Evolutionary conservation across 2,888 invertebrate genomes (phyloP), one percentile per base, ranked within the genome.

Genomic region (Ectemnius continuus): DNA sequence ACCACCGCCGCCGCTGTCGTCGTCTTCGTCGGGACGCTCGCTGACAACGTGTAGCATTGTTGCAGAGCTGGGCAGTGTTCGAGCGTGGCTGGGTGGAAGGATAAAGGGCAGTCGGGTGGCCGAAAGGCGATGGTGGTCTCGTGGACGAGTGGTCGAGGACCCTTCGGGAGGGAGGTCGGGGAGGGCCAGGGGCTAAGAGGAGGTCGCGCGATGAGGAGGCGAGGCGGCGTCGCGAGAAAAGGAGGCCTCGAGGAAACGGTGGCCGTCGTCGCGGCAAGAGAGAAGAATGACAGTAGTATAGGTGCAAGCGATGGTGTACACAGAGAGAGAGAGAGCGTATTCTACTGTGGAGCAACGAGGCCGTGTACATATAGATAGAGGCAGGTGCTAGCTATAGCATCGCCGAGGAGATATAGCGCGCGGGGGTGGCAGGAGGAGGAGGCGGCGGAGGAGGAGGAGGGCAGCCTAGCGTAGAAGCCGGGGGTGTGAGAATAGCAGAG

Each of bases 21-120:
- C 23, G 23, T 23, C 23, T 2, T 23, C 23, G 23, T 23, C 75
- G 67, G 70, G 68, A 66, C 63, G 72, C 28, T 60, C 67, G 78
- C 80, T 78, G 85, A 86, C 86, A 88, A 87, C 36, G 36, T 85
- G 81, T 81, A 79, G 81, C 86, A 85, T 86, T 86, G 87, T 87
- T 83, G 83, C 84, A 78, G 84, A 81, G 79, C 81, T 79, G 67
- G 8, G 61, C 52, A 57, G 23, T 20, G 63, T 20, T 61, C 28
- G 57, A 14, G 57, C 58, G 59, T 26, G 28, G 69, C 63, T 72
- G 2, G 36, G 63, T 73, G 75, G 74, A 70, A 74, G 74, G 73
- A 77, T 75, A 80, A 76, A 83, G 75, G 74, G 69, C 52, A n/a
- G 47, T 60, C 73, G 74, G 72, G 67, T 70, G 72, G 70, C 74